Evolutionary conservation across 2,888 invertebrate species (phyloP), one percentile per base, ranked within the genome.

Genomic region (Pyrocoelia pectoralis): DNA sequence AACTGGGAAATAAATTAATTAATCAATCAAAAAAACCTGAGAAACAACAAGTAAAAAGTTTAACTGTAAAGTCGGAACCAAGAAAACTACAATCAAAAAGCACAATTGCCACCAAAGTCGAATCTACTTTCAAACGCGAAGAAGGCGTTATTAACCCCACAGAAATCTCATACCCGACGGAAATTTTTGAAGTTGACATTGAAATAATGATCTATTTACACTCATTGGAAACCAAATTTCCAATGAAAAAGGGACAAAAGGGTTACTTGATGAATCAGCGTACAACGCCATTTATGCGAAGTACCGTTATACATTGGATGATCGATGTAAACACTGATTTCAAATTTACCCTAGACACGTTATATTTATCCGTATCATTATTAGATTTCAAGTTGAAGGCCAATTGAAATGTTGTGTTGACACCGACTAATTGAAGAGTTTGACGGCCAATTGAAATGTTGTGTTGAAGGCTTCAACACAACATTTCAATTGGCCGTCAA

Each of bases 281-380:
- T 82, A 85, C 97, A 9, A 92, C 91, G 9, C 86, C 91, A 1
- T 90, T 89, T 74, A 98, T 98, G 97, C 87, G 98, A 66, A 84
- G 90, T 10, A 91, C 96, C 50, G 85, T 98, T 12, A 85, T 98
- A 63, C 95, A 98, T 79, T 98, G 98, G 98, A 84, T 98, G 55
- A 91, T 95, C 12, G 95, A 96, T 75, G 95, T 98, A 5, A 95
- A 96, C 72, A 83, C 86, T 52, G 92, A 94, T 76, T 98, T 97
- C 81, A 89, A 89, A 67, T 84, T 97, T 56, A 83, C 91, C 12
- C 87, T 92, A 56, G 98, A 98, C 81, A 97, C 97, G 6, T 88
- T 97, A 65, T 95, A 95, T 78, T 83, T 97, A 74, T 89, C 95
- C 57, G 88, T 97, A 56, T 90, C 92, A 69, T 90, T 96, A 13